Evolutionary conservation across 2,113 vertebrate genomes (phyloP), one percentile per base, ranked within the genome.

Genomic region (Coracopsis vasa): DNA sequence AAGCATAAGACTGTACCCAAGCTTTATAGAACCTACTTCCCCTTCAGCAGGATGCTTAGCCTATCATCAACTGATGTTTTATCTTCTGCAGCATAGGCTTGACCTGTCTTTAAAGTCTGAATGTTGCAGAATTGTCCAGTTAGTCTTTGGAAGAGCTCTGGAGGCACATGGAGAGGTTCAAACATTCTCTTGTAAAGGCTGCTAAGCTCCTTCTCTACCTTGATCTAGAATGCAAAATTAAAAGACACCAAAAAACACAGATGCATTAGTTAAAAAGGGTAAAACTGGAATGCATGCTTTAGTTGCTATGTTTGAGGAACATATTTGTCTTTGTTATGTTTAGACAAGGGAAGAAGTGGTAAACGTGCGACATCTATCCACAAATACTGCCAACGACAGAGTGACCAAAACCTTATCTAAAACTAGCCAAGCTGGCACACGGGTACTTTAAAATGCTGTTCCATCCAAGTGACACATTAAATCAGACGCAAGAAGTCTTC

Each of bases 111-210:
- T 84, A 99, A 97, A 2, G 98, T 98, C 96, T 99, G 98, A 95
- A 99, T 99, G 94, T 98, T 99, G 98, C 99, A 99, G 97, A 99
- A 99, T 92, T 99, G 99, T 14, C 99, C 99, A 6, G 99, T 99
- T 31, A 99, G 97, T 93, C 98, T 99, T 96, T 98, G 98, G 94
- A 99, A 99, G 86, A 99, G 95, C 88, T 99, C 98, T 91, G 99
- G 99, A 89, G 98, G 97, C 90, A 99, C 99, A 16, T 98, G 99
- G 50, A 99, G 98, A 16, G 99, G 99, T 97, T 99, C 98, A 94
- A 99, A 99, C 98, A 99, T 98, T 88, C 99, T 98, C 95, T 98
- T 99, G 97, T 99, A 99, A 92, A 99, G 96, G 2, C 98, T 98
- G 54, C 96, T 98, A 92, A 99, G 98, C 87, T 99, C 99, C 92